Base-by-base conservation (phyloP, 2,113 vertebrate genomes). In the Columba janthina region DNA sequence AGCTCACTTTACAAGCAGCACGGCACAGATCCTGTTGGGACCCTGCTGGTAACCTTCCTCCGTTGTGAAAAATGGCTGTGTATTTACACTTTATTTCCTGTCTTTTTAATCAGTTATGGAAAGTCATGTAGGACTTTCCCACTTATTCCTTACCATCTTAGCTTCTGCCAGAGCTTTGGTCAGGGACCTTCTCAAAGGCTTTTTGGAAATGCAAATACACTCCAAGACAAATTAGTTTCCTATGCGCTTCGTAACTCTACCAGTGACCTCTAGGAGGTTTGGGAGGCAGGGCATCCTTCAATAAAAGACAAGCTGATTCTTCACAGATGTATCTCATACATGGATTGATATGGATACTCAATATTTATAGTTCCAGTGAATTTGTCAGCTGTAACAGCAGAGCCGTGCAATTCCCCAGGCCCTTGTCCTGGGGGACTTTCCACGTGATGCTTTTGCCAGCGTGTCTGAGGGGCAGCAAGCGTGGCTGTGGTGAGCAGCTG, bases 31-130 rank as follows among this genome's bases (percentile, higher is more conserved):
- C 24, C 54, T 85, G 75, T 13, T 36, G 54, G 24, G 32, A 69
- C 67, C 28, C 56, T 73, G 79, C 89, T 91, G 90, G 77, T 87
- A 93, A 93, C 42, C 11, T 96, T 94, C 78, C 71, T 95, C 65
- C 73, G 4, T 81, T 81, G 65, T 78, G 65, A 71, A 89, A 93
- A 93, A 53, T 22, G 60, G 22, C 60, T 46, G 9, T 73, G 11
- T 83, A 29, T 65, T 88, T 88, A 69, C 26, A 29, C 16, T 77
- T 73, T 2, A 40, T 81, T 87, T 94, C 53, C 11, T 75, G 7
- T 71, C 73, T 74, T 75, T 46, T 71, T 75, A 34, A 64, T 82
- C 48, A 50, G 32, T 71, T 89, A 19, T 8, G 15, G 40, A 40
- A 78, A 64, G 53, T 54, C 2, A 0, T 1, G 0, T 74, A 74